phyloP scores from a whole-genome alignment of 2,113 vertebrate genomes.

The Takifugu bimaculatus region DNA sequence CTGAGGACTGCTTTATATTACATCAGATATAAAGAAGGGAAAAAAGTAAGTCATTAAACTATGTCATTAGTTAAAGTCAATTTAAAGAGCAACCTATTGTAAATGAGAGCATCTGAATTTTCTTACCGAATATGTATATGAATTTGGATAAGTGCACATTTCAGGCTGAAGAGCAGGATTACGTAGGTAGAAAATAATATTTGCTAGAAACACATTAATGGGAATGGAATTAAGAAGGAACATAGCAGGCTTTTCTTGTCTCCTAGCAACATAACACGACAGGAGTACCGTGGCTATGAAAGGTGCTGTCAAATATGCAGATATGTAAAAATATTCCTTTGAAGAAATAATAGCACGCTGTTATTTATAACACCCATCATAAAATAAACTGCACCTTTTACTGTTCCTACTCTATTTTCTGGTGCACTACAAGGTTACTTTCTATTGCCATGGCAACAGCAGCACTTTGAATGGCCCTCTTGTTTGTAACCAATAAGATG shows the following conservation, averaged over 20 bases:
- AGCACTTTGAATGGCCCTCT: constrained; percentile 28
- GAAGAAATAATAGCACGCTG: constrained; percentile 16
- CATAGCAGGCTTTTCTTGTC: constrained; percentile 30
- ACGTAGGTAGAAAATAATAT: too few relatives aligned
- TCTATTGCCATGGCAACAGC: constrained; percentile 53
- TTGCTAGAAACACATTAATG: background rate
- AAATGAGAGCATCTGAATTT: too few relatives aligned
- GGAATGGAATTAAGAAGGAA: constrained; percentile 25
- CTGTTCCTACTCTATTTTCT: constrained; percentile 6
- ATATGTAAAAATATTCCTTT: constrained; percentile 30
- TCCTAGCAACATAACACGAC: constrained; percentile 64
- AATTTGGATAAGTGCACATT: too few relatives aligned
- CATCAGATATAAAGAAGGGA: too few relatives aligned
- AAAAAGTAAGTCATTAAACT: too few relatives aligned
- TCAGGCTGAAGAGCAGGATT: too few relatives aligned
- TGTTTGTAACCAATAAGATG: constrained; percentile 51
- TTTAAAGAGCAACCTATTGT: too few relatives aligned
- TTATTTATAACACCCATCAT: background rate
- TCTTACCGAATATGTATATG: too few relatives aligned
- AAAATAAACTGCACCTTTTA: constrained; percentile 12
- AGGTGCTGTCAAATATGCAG: constrained; percentile 47
- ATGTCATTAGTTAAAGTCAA: too few relatives aligned
- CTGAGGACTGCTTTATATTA: too few relatives aligned
- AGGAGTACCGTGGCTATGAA: constrained; percentile 37
- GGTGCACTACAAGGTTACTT: constrained; percentile 1